Percentiles rank a stretch among this genome's conserved stretches.
Conservation (phyloP, 2,113 vertebrate genomes). For the Corvus hawaiiensis region DNA sequence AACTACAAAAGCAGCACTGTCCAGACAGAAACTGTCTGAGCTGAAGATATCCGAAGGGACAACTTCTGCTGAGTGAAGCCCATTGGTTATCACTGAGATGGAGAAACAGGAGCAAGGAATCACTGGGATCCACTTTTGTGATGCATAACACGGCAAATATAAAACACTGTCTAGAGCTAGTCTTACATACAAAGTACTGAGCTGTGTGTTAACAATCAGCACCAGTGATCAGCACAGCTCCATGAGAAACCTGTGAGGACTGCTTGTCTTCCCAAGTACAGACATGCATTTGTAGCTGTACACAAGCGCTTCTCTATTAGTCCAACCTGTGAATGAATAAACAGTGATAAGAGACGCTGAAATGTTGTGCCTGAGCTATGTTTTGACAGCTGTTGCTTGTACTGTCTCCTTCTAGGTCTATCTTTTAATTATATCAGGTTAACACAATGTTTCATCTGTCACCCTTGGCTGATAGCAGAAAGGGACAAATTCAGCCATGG, state of each 20-base stretch:
- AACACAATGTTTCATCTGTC: slow-evolving; percentile 35
- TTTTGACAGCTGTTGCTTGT: slow-evolving; percentile 48
- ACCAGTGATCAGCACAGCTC: neutral
- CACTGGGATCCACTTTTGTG: neutral
- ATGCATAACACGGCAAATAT: accelerated
- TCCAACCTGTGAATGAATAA: slow-evolving; percentile 30
- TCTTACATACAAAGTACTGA: neutral
- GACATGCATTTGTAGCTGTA: neutral
- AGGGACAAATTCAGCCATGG: neutral
- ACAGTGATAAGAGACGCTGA: slow-evolving; percentile 10
- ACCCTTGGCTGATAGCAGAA: neutral
- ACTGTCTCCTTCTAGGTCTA: neutral
- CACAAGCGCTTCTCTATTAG: neutral
- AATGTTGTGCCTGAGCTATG: neutral
- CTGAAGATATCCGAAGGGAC: neutral
- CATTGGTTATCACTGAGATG: neutral
- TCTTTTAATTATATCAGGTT: slow-evolving; percentile 58
- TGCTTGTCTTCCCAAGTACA: neutral
- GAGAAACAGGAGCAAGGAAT: neutral
- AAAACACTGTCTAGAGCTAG: neutral
- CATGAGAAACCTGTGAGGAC: neutral
- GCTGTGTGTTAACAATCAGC: neutral
- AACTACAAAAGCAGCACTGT: neutral
- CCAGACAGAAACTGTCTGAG: neutral
- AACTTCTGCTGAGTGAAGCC: neutral